Evolutionary conservation across 2,797 vertebrate species (phyloP), one percentile per base, ranked within the genome.

Genomic region (Borostomias antarcticus): DNA sequence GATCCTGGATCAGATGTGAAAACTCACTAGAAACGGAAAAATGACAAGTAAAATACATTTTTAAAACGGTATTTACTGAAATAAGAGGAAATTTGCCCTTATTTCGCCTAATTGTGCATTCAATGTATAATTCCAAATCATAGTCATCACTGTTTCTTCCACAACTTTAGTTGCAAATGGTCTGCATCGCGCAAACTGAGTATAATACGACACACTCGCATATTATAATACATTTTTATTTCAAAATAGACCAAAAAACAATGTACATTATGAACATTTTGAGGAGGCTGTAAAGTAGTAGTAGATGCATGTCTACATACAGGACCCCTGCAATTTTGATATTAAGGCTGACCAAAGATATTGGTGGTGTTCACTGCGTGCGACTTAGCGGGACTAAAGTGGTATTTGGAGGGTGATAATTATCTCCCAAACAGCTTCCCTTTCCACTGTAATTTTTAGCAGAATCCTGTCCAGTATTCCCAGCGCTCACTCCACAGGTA

Each of bases 211-310:
- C 5, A 35, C 2, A 45, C n/a, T 5, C 40, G 17, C 17, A 45
- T 47, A 40, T 62, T 25, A 40, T 33, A 72, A 51, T 45, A 59
- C 50, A 58, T 25, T 69, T 75, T 80, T 76, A 81, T 74, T 81
- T 78, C 45, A 70, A 72, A 77, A 72, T 56, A 72, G 68, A 81
- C 68, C 33, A 66, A 43, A n/a, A 60, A 68, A 63, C 47, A 77
- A 69, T 65, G 30, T 70, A 79, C 76, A 74, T 75, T n/a, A 66
- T 75, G 56, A 66, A 76, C 60, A 76, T 66, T 76, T 66, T 68
- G 53, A 52, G 45, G 59, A 58, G 45, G 43, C 29, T 69, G 53
- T 59, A 58, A 40, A 62, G 51, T 30, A 64, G 52, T 58, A 58
- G 56, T 37, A 19, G 56, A 77, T 63, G 62, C 57, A 80, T 30